phyloP scores from a whole-genome alignment of 2,113 vertebrate species.

The Lepus americanus region DNA sequence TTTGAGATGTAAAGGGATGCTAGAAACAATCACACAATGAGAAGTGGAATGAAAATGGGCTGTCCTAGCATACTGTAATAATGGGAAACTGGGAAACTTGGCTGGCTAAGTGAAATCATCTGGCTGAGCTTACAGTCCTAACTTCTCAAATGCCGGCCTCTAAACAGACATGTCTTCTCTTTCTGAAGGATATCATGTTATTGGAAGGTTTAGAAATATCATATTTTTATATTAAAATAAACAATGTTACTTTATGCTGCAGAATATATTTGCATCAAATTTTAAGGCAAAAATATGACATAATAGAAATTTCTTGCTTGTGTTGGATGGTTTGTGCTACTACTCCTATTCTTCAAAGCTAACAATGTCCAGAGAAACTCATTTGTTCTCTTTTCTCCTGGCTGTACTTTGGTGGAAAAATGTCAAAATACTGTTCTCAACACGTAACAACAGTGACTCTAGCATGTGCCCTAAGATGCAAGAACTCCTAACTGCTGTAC shows the following conservation, averaged over 20 bases:
- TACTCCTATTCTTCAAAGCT: background rate
- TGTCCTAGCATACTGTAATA: background rate
- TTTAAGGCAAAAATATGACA: constrained; percentile 54
- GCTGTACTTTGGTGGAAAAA: background rate
- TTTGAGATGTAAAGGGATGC: background rate
- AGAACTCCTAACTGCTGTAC: background rate
- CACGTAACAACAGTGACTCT: background rate
- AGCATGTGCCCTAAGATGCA: background rate
- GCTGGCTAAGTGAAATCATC: constrained; percentile 37
- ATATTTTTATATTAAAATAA: constrained; percentile 37
- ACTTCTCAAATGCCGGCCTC: background rate
- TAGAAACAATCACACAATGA: constrained; percentile 25
- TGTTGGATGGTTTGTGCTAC: background rate
- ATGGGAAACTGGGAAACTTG: background rate
- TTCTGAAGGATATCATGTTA: constrained; percentile 9
- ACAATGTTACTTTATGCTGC: background rate
- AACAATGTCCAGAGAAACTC: background rate
- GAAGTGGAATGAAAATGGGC: background rate
- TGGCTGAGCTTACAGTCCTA: background rate
- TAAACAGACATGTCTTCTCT: background rate
- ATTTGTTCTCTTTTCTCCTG: background rate
- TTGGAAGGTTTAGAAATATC: background rate
- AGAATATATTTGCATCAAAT: constrained; percentile 21
- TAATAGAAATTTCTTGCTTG: constrained; percentile 16
- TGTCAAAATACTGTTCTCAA: background rate